phyloP scores from a whole-genome alignment of 2,797 vertebrate genomes.

The Sphenopsis melanotis region DNA sequence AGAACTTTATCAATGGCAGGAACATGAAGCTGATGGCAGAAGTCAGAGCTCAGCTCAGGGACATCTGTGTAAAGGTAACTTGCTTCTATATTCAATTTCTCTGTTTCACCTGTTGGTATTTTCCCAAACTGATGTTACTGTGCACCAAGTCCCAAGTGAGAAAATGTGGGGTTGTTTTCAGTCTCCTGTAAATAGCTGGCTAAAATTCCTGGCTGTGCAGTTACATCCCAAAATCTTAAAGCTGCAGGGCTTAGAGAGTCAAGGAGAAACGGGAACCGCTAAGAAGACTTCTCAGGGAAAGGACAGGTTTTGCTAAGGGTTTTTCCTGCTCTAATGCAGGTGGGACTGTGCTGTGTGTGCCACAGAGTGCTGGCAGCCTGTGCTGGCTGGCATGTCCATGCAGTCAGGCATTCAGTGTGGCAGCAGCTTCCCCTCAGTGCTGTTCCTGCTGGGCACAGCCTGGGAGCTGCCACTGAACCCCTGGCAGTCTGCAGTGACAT shows the following conservation, averaged over 20 bases:
- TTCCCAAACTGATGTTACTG: background rate
- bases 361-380: background rate
- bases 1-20: slow-evolving; percentile 93
- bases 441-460: background rate
- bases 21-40: slow-evolving; percentile 92
- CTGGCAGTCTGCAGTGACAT: background rate
- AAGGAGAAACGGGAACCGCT: background rate
- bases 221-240: background rate
- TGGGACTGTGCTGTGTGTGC: background rate
- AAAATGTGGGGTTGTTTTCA: background rate
- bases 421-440: background rate
- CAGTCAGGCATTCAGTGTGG: background rate
- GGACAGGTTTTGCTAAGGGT: background rate
- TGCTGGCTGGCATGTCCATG: background rate
- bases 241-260: background rate
- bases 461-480: background rate
- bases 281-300: background rate
- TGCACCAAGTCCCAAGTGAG: background rate
- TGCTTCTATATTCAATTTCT: background rate
- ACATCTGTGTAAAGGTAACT: slow-evolving; percentile 93
- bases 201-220: background rate
- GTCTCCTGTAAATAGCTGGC: background rate
- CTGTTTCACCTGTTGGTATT: background rate
- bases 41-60: slow-evolving; percentile 88
- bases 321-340: background rate